phyloP scores from a whole-genome alignment of 2,888 invertebrate species.

The Noctua janthina region DNA sequence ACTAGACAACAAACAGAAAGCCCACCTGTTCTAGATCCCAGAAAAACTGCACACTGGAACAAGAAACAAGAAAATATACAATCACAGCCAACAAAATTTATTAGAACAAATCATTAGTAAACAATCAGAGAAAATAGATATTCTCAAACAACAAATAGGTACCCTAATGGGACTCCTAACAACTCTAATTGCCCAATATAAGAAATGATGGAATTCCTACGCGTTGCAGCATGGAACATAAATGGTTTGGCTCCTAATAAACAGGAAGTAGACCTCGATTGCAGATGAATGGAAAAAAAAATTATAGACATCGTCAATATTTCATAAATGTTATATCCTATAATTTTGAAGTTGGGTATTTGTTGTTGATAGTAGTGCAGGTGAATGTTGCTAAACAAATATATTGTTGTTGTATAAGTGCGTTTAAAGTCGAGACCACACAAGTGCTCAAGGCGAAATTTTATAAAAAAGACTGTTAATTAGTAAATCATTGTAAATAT shows the following conservation, averaged over 20 bases:
- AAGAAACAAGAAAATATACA: not conserved
- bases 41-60: not conserved
- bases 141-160: constrained; percentile 13
- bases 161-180: not conserved
- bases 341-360: not conserved
- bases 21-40: not conserved
- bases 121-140: constrained; percentile 17
- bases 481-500: constrained; percentile 44
- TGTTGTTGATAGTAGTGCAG: not conserved
- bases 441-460: constrained; percentile 17
- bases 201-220: not conserved
- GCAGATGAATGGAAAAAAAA: too few relatives aligned
- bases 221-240: not conserved
- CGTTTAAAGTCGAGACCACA: constrained; percentile 29
- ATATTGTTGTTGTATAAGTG: constrained; percentile 21
- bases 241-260: not conserved
- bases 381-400: constrained; percentile 48
- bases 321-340: too few relatives aligned
- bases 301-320: not conserved
- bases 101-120: constrained; percentile 2
- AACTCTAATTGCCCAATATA: not conserved
- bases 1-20: not conserved
- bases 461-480: constrained; percentile 64
- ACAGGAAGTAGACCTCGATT: not conserved
- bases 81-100: constrained; percentile 1